Conservation (phyloP, 1,140 invertebrate species). For the Littorina saxatilis region DNA sequence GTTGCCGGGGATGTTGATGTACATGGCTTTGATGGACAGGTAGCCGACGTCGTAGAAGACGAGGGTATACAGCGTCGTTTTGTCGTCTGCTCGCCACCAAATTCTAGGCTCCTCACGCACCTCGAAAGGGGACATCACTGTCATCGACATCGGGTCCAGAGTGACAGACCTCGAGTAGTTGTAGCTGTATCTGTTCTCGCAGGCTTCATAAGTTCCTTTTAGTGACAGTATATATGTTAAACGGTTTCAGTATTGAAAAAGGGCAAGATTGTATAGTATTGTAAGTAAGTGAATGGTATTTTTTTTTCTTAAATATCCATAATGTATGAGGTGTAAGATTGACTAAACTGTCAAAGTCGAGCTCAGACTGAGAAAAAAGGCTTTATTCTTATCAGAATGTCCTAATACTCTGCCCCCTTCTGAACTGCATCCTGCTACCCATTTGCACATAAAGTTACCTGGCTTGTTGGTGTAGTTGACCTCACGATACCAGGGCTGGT, state of each 20-base stretch:
- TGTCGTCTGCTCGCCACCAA: constrained; percentile 32
- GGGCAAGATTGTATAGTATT: no score
- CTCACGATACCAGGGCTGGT: no score
- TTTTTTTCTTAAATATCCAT: no score
- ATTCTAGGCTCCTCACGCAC: constrained; percentile 25
- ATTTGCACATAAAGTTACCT: no score
- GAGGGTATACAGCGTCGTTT: constrained; percentile 43
- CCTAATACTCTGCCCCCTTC: not conserved
- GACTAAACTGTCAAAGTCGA: no score
- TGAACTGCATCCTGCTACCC: no score
- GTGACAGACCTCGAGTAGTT: constrained; percentile 24
- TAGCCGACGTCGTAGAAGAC: constrained; percentile 50
- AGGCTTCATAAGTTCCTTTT: constrained; percentile 47
- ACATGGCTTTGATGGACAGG: constrained; percentile 37
- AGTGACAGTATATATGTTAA: not conserved
- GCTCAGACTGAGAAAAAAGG: not conserved
- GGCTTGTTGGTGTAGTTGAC: not conserved
- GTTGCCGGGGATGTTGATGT: constrained; percentile 47
- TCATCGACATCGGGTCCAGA: constrained; percentile 45
- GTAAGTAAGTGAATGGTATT: no score
- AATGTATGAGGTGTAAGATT: no score
- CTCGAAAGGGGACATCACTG: constrained; percentile 42
- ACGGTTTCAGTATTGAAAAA: not conserved
- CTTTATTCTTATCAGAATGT: not conserved
- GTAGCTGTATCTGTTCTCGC: constrained; percentile 42